These are phyloP conservation scores for Phrixothrix hirtus DNA, from an alignment of 2,888 invertebrate genomes.

Conservation along the genomic window DNA sequence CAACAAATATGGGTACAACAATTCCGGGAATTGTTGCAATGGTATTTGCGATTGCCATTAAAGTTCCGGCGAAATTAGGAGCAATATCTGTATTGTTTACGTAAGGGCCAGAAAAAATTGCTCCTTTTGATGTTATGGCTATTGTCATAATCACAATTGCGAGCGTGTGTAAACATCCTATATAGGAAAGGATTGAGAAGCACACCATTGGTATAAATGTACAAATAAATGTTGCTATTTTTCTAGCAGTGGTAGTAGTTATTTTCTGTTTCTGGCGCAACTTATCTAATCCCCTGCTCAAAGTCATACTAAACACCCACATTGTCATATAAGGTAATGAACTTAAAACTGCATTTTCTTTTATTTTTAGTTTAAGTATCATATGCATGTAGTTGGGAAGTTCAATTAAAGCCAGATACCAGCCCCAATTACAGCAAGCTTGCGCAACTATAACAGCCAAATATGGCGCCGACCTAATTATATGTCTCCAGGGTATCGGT, in stretches of 20 bases:
- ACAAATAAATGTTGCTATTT: constrained; percentile 64
- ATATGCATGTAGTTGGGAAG: constrained; percentile 60
- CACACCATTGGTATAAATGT: constrained; percentile 67
- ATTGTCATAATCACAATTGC: constrained; percentile 51
- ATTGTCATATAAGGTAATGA: constrained; percentile 67
- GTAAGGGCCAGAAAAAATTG: constrained; percentile 81
- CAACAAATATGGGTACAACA: not conserved
- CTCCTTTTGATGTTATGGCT: not conserved
- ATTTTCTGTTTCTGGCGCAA: constrained; percentile 63
- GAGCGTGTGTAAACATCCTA: constrained; percentile 64
- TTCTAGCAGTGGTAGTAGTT: constrained; percentile 62
- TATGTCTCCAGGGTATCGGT: constrained; percentile 72
- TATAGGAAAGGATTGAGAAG: constrained; percentile 56
- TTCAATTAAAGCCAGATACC: constrained; percentile 84
- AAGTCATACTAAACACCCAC: constrained; percentile 65
- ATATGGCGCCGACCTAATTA: constrained; percentile 72
- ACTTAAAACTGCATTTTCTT: constrained; percentile 64
- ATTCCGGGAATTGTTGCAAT: constrained; percentile 76
- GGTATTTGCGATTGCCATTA: constrained; percentile 59
- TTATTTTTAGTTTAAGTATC: constrained; percentile 66
- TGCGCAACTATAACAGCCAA: constrained; percentile 77
- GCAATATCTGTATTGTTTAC: constrained; percentile 85
- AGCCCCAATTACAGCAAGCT: constrained; percentile 80
- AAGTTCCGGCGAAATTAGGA: constrained; percentile 78
- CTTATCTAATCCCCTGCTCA: constrained; percentile 70